These are phyloP conservation scores for Onthophagus sagittarius DNA, from an alignment of 2,888 invertebrate genomes.

Conservation along the genomic window DNA sequence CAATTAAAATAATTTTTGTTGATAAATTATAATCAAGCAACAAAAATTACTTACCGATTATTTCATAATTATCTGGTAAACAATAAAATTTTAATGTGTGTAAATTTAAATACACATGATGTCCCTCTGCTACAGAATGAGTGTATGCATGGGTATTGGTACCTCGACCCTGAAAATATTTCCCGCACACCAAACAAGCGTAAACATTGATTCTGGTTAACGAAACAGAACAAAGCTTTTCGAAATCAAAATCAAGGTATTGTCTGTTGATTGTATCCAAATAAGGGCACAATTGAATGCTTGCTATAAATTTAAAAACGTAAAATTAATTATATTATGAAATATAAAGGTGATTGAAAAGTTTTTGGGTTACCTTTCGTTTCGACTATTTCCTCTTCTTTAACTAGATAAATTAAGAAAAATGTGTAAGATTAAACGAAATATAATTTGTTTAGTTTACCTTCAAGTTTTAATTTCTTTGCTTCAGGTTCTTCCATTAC, in stretches of 20 bases:
- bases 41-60: conserved; percentile 68
- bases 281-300: conserved; percentile 76
- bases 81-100: conserved; percentile 98
- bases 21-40: too few species aligned
- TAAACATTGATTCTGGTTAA: conserved; percentile 98
- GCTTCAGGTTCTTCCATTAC: neutral
- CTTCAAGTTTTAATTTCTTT: conserved; percentile 4
- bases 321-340: neutral
- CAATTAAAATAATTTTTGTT: neutral
- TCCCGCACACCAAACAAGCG: conserved; percentile 98
- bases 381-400: conserved; percentile 2
- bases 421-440: neutral
- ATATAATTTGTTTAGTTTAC: neutral
- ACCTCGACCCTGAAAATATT: conserved; percentile 96
- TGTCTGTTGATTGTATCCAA: conserved; percentile 97
- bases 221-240: conserved; percentile 97
- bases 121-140: conserved; percentile 95
- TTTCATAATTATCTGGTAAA: conserved; percentile 98
- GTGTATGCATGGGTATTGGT: conserved; percentile 98
- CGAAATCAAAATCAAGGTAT: conserved; percentile 98
- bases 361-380: neutral
- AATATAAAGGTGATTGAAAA: neutral
- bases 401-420: neutral
- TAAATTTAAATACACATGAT: conserved; percentile 96
- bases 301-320: conserved; percentile 8